Base-by-base conservation (phyloP, 2,113 vertebrate species). In the Albula goreensis region DNA sequence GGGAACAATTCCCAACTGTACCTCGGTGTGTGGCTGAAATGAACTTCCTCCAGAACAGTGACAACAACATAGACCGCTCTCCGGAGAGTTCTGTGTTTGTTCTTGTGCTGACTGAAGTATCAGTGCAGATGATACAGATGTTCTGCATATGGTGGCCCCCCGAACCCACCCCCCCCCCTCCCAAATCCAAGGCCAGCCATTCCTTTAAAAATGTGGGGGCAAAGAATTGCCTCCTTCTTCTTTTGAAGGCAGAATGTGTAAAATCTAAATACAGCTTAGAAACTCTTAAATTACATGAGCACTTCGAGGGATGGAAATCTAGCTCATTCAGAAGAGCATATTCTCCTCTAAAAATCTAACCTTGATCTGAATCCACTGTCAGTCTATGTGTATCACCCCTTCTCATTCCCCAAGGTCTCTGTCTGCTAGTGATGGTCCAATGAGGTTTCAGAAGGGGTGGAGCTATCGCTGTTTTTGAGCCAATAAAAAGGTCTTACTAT, bases 71-170 rank as follows among this genome's bases (percentile, higher is more conserved):
- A 74, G 17, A 31, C 22, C 22, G 8, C 70, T 10, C 70, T 74
- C 70, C n/a, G 0, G 70, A 74, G 70, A 74, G 8, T 13, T 31
- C n/a, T 31, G 3, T 4, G 70, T 74, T 70, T 22, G 70, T 31
- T 74, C 70, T n/a, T 25, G 10, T 74, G 31, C 31, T 31, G 70
- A 74, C 9, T 74, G n/a, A 7, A 74, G 70, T 74, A 74, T 74
- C 70, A 31, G 31, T 74, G 25, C 70, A 74, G 70, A 74, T 74
- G 70, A 74, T 74, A 74, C 70, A 74, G 70, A 74, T 74, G 70
- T 74, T 74, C 70, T 74, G 70, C 70, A 31, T 7, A 74, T 74
- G 70, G 70, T 31, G n/a, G 22, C 10, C 19, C 70, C 17, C 63
- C 63, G 19, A 70, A 5, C n/a, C 70, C 70, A 8, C n/a, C 2